Evolutionary conservation across 2,888 invertebrate genomes (phyloP).

Genomic region (Tiphia femorata): DNA sequence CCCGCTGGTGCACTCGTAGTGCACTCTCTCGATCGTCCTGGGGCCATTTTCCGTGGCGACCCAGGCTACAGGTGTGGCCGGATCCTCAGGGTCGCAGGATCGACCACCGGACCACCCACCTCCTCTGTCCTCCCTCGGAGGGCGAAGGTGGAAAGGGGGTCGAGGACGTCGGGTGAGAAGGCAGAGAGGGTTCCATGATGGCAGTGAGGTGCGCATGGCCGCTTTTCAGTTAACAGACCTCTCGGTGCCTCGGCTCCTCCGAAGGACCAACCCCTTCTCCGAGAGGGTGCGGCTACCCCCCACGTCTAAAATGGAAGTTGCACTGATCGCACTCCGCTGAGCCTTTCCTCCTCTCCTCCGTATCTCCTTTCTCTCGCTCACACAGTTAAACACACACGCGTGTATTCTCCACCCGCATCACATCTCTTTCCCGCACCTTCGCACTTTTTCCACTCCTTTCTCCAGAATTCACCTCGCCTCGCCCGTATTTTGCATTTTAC

Average conservation of each 20-base stretch:
- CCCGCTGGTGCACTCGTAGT: too few relatives aligned
- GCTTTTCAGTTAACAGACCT: constrained; percentile 23
- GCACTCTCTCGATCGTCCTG: too few relatives aligned
- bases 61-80: not conserved
- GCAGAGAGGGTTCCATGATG: constrained; percentile 29
- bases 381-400: too few relatives aligned
- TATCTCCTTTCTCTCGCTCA: not conserved
- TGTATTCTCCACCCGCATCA: not conserved
- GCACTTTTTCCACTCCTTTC: not conserved
- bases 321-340: not conserved
- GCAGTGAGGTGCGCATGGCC: constrained; percentile 43
- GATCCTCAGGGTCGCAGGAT: not conserved
- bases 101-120: not conserved
- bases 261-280: constrained; percentile 5
- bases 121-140: not conserved
- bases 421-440: not conserved
- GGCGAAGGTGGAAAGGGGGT: not conserved
- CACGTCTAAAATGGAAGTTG: constrained; percentile 15
- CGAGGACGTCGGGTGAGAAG: not conserved
- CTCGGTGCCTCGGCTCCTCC: not conserved
- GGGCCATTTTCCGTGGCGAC: too few relatives aligned
- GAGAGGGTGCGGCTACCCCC: constrained; percentile 37
- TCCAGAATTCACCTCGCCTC: constrained; percentile 3
- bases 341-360: constrained; percentile 1
- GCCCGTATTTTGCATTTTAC: not conserved